Percentiles rank a stretch among this genome's conserved stretches.
Evolutionary conservation across 2,797 vertebrate genomes (phyloP).

Genomic region (Brachyrhaphis roseni): DNA sequence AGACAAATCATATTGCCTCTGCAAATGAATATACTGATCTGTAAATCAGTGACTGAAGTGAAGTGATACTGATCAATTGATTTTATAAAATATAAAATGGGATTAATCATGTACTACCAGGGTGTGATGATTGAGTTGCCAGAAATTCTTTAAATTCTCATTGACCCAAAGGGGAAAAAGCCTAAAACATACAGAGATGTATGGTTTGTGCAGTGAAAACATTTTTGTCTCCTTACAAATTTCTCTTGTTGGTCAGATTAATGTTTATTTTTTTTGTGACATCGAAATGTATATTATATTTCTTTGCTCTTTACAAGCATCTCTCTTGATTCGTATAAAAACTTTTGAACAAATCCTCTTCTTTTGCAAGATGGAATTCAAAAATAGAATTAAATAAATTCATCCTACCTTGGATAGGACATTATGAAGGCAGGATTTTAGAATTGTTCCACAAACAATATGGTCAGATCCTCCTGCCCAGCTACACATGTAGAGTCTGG

Average conservation of each 20-base stretch:
- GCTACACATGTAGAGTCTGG: constrained; percentile 41
- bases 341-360: constrained; percentile 26
- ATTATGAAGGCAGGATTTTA: constrained; percentile 35
- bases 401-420: constrained; percentile 36
- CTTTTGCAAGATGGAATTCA: constrained; percentile 29
- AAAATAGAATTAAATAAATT: constrained; percentile 46
- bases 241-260: neutral
- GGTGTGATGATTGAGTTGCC: neutral
- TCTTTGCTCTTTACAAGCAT: constrained; percentile 7
- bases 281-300: neutral
- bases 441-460: constrained; percentile 34
- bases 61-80: neutral
- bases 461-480: constrained; percentile 31
- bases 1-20: neutral
- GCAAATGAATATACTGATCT: neutral
- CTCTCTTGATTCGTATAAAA: constrained; percentile 32
- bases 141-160: neutral
- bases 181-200: neutral
- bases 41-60: neutral
- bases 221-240: neutral
- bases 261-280: neutral
- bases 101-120: neutral
- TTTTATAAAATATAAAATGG: neutral
- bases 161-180: neutral
- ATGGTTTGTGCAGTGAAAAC: neutral